These are phyloP conservation scores for Trematocara unimaculatum DNA, from an alignment of 2,113 vertebrate species.

Conservation along the genomic window DNA sequence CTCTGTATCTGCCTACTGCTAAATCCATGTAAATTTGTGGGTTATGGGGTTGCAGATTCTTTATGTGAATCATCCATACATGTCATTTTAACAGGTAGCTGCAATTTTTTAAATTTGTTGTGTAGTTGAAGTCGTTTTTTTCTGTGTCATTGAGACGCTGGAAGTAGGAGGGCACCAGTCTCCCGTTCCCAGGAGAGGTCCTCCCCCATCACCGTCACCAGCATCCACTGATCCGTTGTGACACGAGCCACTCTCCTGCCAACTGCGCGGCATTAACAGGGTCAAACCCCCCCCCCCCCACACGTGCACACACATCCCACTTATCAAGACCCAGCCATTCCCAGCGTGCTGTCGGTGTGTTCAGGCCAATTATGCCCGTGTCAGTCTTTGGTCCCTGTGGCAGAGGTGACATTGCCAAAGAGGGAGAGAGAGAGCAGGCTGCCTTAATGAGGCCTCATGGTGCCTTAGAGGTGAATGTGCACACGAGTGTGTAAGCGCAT, in stretches of 20 bases:
- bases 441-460: constrained; percentile 60
- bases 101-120: not conserved
- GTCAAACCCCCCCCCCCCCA: constrained; percentile 48
- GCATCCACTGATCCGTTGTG: constrained; percentile 69
- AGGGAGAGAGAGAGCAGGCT: constrained; percentile 52
- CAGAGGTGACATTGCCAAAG: constrained; percentile 69
- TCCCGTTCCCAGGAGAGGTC: constrained; percentile 48
- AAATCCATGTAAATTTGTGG: not conserved
- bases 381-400: constrained; percentile 63
- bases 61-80: not conserved
- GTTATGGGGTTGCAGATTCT: not conserved
- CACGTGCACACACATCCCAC: constrained; percentile 9
- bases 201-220: constrained; percentile 40
- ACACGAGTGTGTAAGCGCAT: not conserved
- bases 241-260: constrained; percentile 61
- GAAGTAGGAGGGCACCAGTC: not conserved
- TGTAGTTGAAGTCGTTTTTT: not conserved
- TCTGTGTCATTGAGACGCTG: not conserved
- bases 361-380: constrained; percentile 83
- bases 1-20: not conserved
- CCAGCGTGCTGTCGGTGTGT: constrained; percentile 61
- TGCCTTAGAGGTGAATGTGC: constrained; percentile 11
- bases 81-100: not conserved
- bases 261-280: constrained; percentile 56
- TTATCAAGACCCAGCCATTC: constrained; percentile 53